Base-by-base conservation (phyloP, 2,113 vertebrate genomes). In the Sebastes fasciatus region DNA sequence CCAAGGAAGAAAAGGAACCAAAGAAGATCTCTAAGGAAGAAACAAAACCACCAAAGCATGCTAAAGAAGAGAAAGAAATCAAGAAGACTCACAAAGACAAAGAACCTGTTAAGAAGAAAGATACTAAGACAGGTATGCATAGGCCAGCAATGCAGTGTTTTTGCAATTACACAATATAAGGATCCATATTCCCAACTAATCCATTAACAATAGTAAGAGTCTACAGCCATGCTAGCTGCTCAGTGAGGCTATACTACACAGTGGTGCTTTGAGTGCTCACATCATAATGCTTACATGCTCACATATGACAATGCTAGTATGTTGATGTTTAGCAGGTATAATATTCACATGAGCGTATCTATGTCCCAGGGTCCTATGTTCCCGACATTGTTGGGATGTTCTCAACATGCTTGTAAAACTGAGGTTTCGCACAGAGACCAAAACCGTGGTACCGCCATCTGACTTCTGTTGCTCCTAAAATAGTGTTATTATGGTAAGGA, bases 41-140 rank as follows among this genome's bases (percentile, higher is more conserved):
- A 9, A 66, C 12, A 19, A 10, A 61, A 17, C 64, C 13, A 77
- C 60, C 13, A 46, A 79, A 72, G 4, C 17, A 57, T 8, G 21
- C 65, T 8, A 45, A 51, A 82, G 66, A 55, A 77, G 70, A 74
- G 11, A 58, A 77, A 74, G 63, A 76, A 81, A 55, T 46, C 2
- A 62, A 72, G 43, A 73, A 21, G 11, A 6, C 52, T 45, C 45
- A 46, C 17, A 74, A 66, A 82, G 75, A 90, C 19, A 43, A 71
- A 57, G 34, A 43, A 45, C 34, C 52, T 63, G 19, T 40, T 7
- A 70, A 83, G 75, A 87, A 75, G 43, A 74, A 11, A 54, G 73
- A 77, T 4, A 49, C 43, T 8, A 80, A 76, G 26, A 81, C 54
- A 86, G 91, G 91, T 92, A 77, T 1, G 12, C 19, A 10, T 8